Conservation (phyloP, 1,140 invertebrate species). For the Ceratoteleas bidentatus region DNA sequence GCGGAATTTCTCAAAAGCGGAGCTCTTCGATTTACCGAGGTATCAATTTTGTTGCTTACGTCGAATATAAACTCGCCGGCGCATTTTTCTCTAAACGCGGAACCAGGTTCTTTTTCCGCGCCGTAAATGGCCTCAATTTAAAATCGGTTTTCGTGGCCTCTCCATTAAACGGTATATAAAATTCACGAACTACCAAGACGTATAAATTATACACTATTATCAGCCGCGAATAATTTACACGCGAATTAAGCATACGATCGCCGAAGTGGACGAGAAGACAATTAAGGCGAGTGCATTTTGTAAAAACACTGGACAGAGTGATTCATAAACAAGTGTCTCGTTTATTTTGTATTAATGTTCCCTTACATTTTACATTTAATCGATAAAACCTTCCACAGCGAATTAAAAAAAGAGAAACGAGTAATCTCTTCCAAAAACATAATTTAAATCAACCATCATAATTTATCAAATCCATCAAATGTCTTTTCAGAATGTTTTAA, state of each 20-base stretch:
- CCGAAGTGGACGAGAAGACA: conserved; percentile 27
- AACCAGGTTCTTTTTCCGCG: conserved; percentile 10
- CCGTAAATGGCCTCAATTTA: conserved; percentile 49
- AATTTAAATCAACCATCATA: too few relatives aligned
- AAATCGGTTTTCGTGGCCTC: conserved; percentile 44
- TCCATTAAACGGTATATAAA: conserved; percentile 58
- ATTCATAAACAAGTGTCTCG: too few relatives aligned
- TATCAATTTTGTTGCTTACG: conserved; percentile 33
- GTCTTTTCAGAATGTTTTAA: too few relatives aligned
- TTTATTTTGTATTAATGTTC: too few relatives aligned
- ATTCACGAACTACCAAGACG: conserved; percentile 47
- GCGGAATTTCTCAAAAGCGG: too few relatives aligned
- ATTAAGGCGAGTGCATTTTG: conserved; percentile 31
- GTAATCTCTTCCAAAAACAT: too few relatives aligned
- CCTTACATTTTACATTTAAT: too few relatives aligned
- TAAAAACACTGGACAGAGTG: conserved; percentile 1
- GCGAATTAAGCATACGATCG: conserved; percentile 41
- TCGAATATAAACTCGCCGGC: conserved; percentile 27
- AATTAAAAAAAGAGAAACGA: too few relatives aligned
- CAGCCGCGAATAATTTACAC: conserved; percentile 52
- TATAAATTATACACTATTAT: conserved; percentile 63
- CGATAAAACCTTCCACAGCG: too few relatives aligned
- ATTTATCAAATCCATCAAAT: too few relatives aligned
- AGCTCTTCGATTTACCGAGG: conserved; percentile 5
- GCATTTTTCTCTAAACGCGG: conserved; percentile 30